Base-by-base conservation (phyloP, 1,140 invertebrate genomes). In the Nixonia krombeini region DNA sequence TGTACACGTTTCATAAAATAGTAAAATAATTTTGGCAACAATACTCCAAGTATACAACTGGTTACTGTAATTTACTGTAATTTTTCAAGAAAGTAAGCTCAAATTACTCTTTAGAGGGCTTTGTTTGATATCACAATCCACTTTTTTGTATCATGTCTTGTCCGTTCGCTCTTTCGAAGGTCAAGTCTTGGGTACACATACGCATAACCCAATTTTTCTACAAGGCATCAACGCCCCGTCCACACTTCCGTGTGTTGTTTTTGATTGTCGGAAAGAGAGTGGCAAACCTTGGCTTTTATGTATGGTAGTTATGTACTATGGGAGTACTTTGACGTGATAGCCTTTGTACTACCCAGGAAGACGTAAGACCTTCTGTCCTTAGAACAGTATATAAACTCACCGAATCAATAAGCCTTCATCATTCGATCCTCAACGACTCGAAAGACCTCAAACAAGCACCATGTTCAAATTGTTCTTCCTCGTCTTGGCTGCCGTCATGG, bases 381-480 rank as follows among this genome's bases (percentile, higher is more conserved):
- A 31, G 53, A 65, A 40, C 53, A 53, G 49, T 65, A 65, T 65
- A 65, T 40, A 73, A 46, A 55, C 59, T 8, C 28, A 33, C 26
- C n/a, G 53, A 21, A 37, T 49, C 45, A 58, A 70, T 47, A 72
- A 66, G 29, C 40, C 68, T 52, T 72, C 70, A 84, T 82, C 81
- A 80, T 73, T 76, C 69, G 63, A 77, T 80, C 73, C 61, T 71
- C 81, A 85, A 85, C 81, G 49, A 57, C 29, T 63, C 55, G 52
- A 85, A 83, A 85, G 81, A 87, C 82, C 83, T 85, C 72, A 73
- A 84, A 82, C 17, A 29, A 51, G 7, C 64, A 72, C 68, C 81
- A 87, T 82, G 83, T 79, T 78, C 69, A 87, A 87, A 75, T 79
- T 87, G 84, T 86, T 88, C 83, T 86, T 88, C 82, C 87, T 88